These are phyloP conservation scores for Rapana venosa DNA, from an alignment of 2,888 invertebrate species.

Conservation along the genomic window DNA sequence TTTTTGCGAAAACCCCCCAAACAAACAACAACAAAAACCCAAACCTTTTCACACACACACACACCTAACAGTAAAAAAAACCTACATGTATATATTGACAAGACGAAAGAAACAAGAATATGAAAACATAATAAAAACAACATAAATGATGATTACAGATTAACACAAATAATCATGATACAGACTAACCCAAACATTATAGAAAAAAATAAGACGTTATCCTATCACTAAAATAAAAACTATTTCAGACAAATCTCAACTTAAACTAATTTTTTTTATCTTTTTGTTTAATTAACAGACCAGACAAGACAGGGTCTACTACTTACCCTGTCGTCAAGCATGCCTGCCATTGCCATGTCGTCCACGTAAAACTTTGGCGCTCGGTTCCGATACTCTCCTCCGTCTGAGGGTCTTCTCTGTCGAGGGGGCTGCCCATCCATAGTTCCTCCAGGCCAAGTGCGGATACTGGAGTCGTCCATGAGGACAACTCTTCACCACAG, in stretches of 20 bases:
- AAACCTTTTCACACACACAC: too few relatives aligned
- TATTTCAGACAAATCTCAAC: neutral
- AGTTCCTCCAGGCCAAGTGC: slow-evolving; percentile 19
- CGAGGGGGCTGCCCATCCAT: neutral
- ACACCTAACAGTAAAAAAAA: too few relatives aligned
- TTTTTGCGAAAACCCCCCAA: too few relatives aligned
- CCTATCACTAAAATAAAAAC: neutral
- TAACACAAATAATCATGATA: too few relatives aligned
- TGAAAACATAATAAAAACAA: too few relatives aligned
- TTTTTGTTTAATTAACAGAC: neutral
- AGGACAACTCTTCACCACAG: neutral
- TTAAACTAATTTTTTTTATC: neutral
- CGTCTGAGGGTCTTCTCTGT: slow-evolving; percentile 15
- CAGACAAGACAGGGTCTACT: neutral
- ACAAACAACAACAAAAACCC: too few relatives aligned
- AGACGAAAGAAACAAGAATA: too few relatives aligned
- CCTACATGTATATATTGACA: too few relatives aligned
- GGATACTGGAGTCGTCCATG: neutral
- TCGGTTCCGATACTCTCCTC: slow-evolving; percentile 4
- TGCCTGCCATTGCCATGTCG: slow-evolving; percentile 28
- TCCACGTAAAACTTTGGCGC: neutral
- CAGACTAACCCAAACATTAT: neutral
- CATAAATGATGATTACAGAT: too few relatives aligned
- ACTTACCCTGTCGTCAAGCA: slow-evolving; percentile 26
- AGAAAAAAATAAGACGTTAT: neutral